phyloP scores from a whole-genome alignment of 2,113 vertebrate species.

The Paracyprichromis sp. region DNA sequence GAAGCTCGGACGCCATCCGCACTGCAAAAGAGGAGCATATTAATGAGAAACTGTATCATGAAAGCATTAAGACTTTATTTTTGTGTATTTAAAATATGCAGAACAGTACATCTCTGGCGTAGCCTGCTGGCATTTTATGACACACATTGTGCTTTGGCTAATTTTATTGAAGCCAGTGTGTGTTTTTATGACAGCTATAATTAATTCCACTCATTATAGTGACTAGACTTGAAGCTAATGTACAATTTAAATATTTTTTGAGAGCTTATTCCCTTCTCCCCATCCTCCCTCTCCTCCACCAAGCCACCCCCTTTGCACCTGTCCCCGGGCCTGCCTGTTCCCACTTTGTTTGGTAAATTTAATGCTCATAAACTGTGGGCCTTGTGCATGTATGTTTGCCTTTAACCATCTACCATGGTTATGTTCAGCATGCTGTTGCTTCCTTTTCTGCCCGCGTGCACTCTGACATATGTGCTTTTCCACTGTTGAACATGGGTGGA shows the following conservation, averaged over 20 bases:
- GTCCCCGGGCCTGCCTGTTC: not conserved
- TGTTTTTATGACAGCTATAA: not conserved
- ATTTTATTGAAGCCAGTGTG: not conserved
- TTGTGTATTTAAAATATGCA: not conserved
- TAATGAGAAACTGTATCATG: not conserved
- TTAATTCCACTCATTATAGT: not conserved
- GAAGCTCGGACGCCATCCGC: not conserved
- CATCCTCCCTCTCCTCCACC: not conserved
- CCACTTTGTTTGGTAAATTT: not conserved
- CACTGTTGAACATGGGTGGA: not conserved
- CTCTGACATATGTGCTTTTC: not conserved
- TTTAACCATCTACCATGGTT: not conserved
- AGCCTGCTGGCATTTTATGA: not conserved
- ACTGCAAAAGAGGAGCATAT: not conserved
- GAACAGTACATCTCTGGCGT: not conserved
- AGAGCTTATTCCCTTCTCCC: not conserved
- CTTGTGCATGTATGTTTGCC: not conserved
- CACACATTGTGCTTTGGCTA: not conserved
- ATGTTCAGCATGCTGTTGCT: not conserved
- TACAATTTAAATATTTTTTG: not conserved
- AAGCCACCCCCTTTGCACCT: not conserved
- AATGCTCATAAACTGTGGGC: not conserved
- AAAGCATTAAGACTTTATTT: not conserved
- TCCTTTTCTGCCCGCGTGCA: not conserved
- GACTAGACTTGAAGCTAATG: not conserved